Evolutionary conservation across 2,888 invertebrate genomes (phyloP).

Genomic region (Malthinus seriepunctatus): DNA sequence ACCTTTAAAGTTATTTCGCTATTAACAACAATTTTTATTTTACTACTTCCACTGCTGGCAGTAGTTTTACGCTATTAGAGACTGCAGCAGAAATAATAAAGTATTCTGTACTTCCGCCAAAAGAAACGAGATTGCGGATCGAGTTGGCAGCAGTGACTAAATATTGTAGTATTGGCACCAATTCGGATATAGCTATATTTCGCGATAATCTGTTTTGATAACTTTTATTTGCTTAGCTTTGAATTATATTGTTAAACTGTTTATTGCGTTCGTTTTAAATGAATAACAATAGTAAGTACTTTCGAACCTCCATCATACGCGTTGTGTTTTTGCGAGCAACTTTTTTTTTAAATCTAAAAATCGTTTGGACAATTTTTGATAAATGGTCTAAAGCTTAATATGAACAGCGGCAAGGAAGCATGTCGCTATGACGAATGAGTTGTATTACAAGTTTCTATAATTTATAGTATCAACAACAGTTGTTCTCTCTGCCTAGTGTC

Average conservation of each 20-base stretch:
- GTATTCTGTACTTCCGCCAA: constrained; percentile 42
- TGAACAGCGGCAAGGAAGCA: constrained; percentile 25
- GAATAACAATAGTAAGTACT: too few species aligned
- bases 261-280: too few species aligned
- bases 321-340: too few species aligned
- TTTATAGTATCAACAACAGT: constrained; percentile 28
- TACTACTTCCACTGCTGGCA: constrained; percentile 32
- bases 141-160: constrained; percentile 41
- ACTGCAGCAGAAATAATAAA: constrained; percentile 43
- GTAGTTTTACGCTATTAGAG: constrained; percentile 43
- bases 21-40: constrained; percentile 10
- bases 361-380: constrained; percentile 16
- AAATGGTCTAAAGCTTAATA: constrained; percentile 26
- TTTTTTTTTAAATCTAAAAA: constrained; percentile 28
- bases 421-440: constrained; percentile 29
- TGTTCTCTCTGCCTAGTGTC: constrained; percentile 19
- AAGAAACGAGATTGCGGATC: constrained; percentile 33
- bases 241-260: too few species aligned
- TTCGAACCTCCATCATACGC: too few species aligned
- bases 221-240: constrained; percentile 21
- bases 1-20: background rate
- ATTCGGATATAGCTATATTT: constrained; percentile 44
- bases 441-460: constrained; percentile 26
- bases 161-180: constrained; percentile 47
- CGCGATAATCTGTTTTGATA: constrained; percentile 43